phyloP scores from a whole-genome alignment of 1,140 invertebrate genomes.

The Pseudobourletiella spinata region DNA sequence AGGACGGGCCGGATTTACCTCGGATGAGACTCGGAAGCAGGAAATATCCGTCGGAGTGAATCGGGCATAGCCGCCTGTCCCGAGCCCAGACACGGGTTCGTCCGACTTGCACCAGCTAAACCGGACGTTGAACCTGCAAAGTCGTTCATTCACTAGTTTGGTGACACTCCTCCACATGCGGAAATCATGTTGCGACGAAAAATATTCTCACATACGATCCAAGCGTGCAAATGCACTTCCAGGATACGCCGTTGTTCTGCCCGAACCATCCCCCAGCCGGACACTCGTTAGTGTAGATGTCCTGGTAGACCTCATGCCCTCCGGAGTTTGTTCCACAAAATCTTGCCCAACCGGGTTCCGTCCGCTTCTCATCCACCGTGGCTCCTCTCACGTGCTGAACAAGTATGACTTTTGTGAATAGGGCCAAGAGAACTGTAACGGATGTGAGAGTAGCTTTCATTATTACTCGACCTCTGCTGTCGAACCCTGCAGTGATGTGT shows the following conservation, averaged over 20 bases:
- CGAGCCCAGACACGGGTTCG: neutral
- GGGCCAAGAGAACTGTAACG: too few species aligned
- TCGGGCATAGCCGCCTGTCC: neutral
- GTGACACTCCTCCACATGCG: neutral
- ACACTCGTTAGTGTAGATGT: slow-evolving; percentile 13
- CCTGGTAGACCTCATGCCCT: neutral
- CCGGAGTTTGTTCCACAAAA: slow-evolving; percentile 4
- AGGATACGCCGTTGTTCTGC: neutral
- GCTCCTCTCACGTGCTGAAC: too few species aligned
- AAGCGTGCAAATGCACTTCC: slow-evolving; percentile 18
- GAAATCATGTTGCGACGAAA: neutral
- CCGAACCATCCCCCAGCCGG: slow-evolving; percentile 3
- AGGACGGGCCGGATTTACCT: too few species aligned
- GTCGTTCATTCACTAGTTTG: neutral
- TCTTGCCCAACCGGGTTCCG: slow-evolving; percentile 7
- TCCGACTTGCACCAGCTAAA: neutral
- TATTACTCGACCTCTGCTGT: too few species aligned
- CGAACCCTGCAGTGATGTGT: too few species aligned
- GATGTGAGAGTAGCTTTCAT: too few species aligned
- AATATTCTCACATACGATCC: slow-evolving; percentile 12
- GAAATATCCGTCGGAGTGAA: slow-evolving; percentile 8
- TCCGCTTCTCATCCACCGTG: too few species aligned
- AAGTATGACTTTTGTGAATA: too few species aligned
- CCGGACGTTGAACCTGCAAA: neutral
- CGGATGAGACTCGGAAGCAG: too few species aligned